These are phyloP conservation scores for Meloidogyne exigua DNA, from an alignment of 1,140 invertebrate species.

Conservation along the genomic window DNA sequence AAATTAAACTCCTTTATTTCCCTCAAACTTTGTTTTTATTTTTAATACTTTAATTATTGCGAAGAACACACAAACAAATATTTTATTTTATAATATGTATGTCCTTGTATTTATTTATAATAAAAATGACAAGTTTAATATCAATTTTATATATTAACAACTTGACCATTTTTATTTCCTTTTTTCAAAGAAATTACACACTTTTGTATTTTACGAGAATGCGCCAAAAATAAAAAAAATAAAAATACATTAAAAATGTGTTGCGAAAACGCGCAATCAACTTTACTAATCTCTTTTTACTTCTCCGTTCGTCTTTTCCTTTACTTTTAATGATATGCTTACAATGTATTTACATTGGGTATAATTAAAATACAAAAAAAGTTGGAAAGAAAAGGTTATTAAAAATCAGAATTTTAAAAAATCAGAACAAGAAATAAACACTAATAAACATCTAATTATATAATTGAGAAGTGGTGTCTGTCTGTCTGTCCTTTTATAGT, in stretches of 20 bases:
- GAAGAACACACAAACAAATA: too few relatives aligned
- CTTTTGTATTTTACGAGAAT: neutral
- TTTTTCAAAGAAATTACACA: neutral
- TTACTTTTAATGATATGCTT: conserved; percentile 1
- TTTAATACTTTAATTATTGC: too few relatives aligned
- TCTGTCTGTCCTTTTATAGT: too few relatives aligned
- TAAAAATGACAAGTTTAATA: too few relatives aligned
- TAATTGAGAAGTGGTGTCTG: too few relatives aligned
- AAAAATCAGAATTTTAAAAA: neutral
- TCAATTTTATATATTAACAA: neutral
- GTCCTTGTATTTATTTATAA: too few relatives aligned
- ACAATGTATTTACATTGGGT: neutral
- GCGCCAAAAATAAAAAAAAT: neutral
- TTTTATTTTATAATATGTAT: too few relatives aligned
- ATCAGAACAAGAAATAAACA: too few relatives aligned
- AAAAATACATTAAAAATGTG: neutral
- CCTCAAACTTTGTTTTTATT: too few relatives aligned
- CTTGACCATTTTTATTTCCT: too few relatives aligned
- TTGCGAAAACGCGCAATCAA: neutral
- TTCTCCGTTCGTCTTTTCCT: neutral
- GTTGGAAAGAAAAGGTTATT: neutral
- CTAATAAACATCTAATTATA: too few relatives aligned
- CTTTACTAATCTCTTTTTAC: neutral
- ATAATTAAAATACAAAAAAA: neutral
- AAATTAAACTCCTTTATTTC: too few relatives aligned